Conservation (phyloP, 2,888 invertebrate species). For the Tetragonisca angustula region DNA sequence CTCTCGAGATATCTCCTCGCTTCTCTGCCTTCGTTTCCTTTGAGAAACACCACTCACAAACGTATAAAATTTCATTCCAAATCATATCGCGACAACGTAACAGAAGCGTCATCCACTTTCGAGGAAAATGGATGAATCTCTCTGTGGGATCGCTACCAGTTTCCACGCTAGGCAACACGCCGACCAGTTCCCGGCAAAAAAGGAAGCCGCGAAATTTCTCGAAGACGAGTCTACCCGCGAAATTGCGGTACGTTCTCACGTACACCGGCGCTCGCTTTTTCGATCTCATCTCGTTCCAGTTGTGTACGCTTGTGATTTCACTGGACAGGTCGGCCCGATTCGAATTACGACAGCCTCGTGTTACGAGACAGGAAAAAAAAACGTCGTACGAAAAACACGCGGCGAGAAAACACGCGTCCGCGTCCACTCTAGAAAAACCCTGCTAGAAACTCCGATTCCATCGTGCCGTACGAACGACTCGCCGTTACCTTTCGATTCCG, state of each 20-base stretch:
- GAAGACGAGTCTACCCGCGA: slow-evolving; percentile 42
- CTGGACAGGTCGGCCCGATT: slow-evolving; percentile 47
- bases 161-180: slow-evolving; percentile 15
- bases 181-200: slow-evolving; percentile 3
- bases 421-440: slow-evolving; percentile 21
- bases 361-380: slow-evolving; percentile 10
- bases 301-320: slow-evolving; percentile 63
- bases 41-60: neutral
- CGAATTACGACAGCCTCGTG: slow-evolving; percentile 60
- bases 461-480: slow-evolving; percentile 13
- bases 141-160: neutral
- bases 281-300: slow-evolving; percentile 66
- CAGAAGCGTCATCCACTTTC: neutral
- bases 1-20: neutral
- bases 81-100: neutral
- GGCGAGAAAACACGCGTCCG: slow-evolving; percentile 1
- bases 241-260: slow-evolving; percentile 49
- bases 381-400: neutral
- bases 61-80: neutral
- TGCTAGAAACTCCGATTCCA: neutral
- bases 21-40: neutral
- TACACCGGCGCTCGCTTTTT: slow-evolving; percentile 34
- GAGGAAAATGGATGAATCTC: neutral
- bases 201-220: slow-evolving; percentile 30
- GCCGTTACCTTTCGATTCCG: slow-evolving; percentile 49